Base-by-base conservation (phyloP, 2,797 vertebrate genomes). In the Gephyroberyx darwinii region DNA sequence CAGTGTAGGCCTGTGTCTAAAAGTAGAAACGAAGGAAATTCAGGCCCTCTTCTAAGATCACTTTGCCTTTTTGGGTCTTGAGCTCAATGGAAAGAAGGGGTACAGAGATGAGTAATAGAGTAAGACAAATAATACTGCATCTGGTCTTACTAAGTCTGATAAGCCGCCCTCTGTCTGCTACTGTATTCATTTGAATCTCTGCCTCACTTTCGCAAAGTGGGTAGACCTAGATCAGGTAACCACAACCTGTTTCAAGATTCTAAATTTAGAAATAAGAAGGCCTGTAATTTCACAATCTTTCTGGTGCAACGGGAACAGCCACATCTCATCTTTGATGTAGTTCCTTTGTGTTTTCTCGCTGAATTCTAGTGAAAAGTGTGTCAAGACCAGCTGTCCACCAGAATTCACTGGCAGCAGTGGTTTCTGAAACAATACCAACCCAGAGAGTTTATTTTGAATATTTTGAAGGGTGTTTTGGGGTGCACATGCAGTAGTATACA, bases 401-500 rank as follows among this genome's bases (percentile, higher is more conserved):
- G 35, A 10, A 10, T 20, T n/a, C 8, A 22, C 50, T 14, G 26
- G 26, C 35, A 55, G 35, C 51, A 8, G 63, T 16, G 53, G 2
- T 68, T 75, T 54, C 37, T 68, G 67, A 81, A 81, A 80, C 70
- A 82, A 72, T 60, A 31, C 26, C 64, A 66, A 69, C 82, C 35
- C 51, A 68, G 51, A 65, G 54, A 68, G 69, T 76, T 86, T 81
- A 81, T 84, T 82, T 81, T 71, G 37, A 83, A 70, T 81, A 81
- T 84, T 82, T 81, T 71, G 37, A 83, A 70, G 70, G 75, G 78
- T 65, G 66, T 86, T 77, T 77, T 72, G 78, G 75, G 85, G 67
- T 68, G 58, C 87, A 86, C 79, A 83, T 84, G 82, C 71, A 86
- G 69, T 61, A 68, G 55, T 71, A 73, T 58, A 87, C 77, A 68